Evolutionary conservation across 2,888 invertebrate species (phyloP).

Genomic region (Chirona hameri): DNA sequence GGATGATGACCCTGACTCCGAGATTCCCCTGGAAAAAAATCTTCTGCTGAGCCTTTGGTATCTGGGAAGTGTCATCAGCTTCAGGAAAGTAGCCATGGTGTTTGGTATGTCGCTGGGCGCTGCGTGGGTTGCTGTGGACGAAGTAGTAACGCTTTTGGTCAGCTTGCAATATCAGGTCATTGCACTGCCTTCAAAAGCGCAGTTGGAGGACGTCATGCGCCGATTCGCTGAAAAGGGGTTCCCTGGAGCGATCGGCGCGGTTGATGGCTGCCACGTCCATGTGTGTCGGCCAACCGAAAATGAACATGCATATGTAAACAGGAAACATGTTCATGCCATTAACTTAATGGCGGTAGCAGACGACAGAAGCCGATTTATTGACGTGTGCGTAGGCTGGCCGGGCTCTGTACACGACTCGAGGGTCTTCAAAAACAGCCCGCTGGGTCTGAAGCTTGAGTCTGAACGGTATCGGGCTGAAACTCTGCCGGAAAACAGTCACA

Average conservation of each 20-base stretch:
- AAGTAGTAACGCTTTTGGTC: neutral
- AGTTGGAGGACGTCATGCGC: neutral
- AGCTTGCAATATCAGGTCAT: neutral
- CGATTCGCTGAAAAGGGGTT: neutral
- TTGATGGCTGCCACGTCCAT: neutral
- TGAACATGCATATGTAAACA: neutral
- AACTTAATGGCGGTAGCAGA: neutral
- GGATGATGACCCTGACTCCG: neutral
- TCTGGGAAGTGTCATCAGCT: neutral
- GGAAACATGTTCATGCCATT: neutral
- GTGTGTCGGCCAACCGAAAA: neutral
- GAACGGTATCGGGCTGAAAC: neutral
- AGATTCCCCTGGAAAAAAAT: neutral
- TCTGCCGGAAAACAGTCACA: neutral
- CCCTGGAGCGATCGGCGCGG: neutral
- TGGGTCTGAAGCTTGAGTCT: neutral
- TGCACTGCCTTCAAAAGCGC: neutral
- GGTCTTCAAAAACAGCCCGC: too few relatives aligned
- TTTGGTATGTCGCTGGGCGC: neutral
- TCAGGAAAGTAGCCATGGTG: neutral
- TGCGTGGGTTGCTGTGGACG: neutral
- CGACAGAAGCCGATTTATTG: neutral
- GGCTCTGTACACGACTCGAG: neutral
- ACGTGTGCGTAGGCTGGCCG: neutral
- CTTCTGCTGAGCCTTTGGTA: neutral